Base-by-base conservation (phyloP, 2,797 vertebrate species). In the Leuciscus waleckii region DNA sequence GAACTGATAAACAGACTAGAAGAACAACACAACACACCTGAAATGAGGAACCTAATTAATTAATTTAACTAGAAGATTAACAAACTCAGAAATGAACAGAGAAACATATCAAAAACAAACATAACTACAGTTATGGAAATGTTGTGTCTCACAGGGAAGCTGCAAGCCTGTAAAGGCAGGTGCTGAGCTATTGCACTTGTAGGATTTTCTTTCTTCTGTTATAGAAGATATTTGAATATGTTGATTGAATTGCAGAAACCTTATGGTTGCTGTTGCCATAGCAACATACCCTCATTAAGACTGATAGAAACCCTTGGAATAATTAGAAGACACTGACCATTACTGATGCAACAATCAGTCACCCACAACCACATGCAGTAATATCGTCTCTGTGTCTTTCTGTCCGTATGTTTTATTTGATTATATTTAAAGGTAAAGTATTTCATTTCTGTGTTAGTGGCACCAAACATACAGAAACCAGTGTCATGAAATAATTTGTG, bases 201-300 rank as follows among this genome's bases (percentile, higher is more conserved):
- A 49, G 14, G 46, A 49, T 16, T 17, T 17, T 51, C 14, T 49
- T 49, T 49, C 46, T 17, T 17, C 1, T 49, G 4, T 49, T 49
- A 21, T 1, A 61, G n/a, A 61, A 61, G 11, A 61, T 61, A 13
- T 61, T 61, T 61, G 9, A 61, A 43, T 32, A 3, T 83, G 75
- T 49, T 63, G 81, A 63, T 41, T 85, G 61, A 87, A 85, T 82
- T 79, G 83, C 77, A 29, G 35, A 73, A 68, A 39, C 61, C 88
- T 93, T 92, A 93, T 90, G 88, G 87, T 85, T 61, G 54, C 89
- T 51, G 94, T 95, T 93, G 87, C 94, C 90, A 93, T 94, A 84
- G 93, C 90, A 93, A 94, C 94, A 87, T 37, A 51, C 87, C 11
- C 8, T 88, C 85, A 92, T 91, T 79, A 89, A 87, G 68, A 49